These are phyloP conservation scores for Polydrusus cervinus DNA, from an alignment of 2,888 invertebrate genomes.

Conservation along the genomic window DNA sequence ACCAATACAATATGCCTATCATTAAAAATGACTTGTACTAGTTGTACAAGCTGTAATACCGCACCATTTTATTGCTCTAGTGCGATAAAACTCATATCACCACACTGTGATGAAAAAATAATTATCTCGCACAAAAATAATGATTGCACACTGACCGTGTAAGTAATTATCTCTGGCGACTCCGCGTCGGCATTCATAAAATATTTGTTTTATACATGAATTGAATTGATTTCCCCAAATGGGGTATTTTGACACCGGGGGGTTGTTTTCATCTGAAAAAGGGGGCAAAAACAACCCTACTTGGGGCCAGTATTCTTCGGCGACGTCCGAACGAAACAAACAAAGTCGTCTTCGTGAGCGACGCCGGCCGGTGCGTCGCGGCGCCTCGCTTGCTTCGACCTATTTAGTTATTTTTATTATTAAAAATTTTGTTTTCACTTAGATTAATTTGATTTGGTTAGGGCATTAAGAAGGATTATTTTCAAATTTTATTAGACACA, in stretches of 20 bases:
- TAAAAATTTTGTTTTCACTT: conserved; percentile 32
- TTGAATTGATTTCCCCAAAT: conserved; percentile 45
- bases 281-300: conserved; percentile 47
- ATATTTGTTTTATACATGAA: conserved; percentile 51
- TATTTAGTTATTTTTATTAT: conserved; percentile 52
- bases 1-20: no score
- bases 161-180: conserved; percentile 32
- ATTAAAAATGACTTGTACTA: no score
- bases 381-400: conserved; percentile 43
- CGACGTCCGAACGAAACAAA: conserved; percentile 51
- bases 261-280: conserved; percentile 40
- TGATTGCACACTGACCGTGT: no score
- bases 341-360: conserved; percentile 49
- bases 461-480: no score
- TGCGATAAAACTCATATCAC: no score
- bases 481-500: no score
- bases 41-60: no score
- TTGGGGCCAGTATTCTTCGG: conserved; percentile 52
- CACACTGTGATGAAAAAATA: no score
- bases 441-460: neutral
- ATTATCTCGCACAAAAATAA: no score
- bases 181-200: conserved; percentile 30
- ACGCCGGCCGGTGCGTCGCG: conserved; percentile 47
- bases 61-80: no score
- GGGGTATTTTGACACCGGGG: conserved; percentile 49